These are phyloP conservation scores for Leptura quadrifasciata DNA, from an alignment of 2,888 invertebrate species.

Conservation along the genomic window DNA sequence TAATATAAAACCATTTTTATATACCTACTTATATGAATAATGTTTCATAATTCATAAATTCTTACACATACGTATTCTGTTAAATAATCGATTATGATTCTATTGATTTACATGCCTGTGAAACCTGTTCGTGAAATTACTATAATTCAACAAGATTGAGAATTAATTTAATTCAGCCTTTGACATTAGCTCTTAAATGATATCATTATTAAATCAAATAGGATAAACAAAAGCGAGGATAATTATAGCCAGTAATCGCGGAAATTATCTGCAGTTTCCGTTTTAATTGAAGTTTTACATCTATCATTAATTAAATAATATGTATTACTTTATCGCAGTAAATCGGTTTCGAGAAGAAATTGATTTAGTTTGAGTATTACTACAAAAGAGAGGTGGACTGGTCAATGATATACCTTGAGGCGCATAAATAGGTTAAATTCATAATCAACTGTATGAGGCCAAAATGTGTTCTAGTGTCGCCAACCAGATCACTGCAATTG, in stretches of 20 bases:
- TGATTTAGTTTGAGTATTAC: background rate
- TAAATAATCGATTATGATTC: conserved; percentile 2
- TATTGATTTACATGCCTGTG: conserved; percentile 18
- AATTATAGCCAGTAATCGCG: background rate
- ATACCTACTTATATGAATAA: background rate
- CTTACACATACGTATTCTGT: conserved; percentile 3
- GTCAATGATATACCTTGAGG: too few species aligned
- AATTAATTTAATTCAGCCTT: conserved; percentile 13
- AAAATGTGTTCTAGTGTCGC: too few species aligned
- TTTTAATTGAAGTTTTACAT: conserved; percentile 23
- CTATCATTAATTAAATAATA: conserved; percentile 1
- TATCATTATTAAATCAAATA: conserved; percentile 18
- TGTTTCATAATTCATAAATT: conserved; percentile 1
- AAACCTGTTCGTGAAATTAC: conserved; percentile 17
- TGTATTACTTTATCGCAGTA: conserved; percentile 6
- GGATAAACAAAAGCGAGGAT: conserved; percentile 13
- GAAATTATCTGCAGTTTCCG: background rate
- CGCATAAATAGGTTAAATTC: too few species aligned
- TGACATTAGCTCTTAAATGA: conserved; percentile 15
- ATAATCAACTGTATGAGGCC: too few species aligned
- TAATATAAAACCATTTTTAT: background rate
- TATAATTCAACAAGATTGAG: conserved; percentile 8
- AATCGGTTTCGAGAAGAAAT: background rate
- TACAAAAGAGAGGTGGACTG: too few species aligned
- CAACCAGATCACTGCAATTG: too few species aligned